Percentiles rank a stretch among this genome's conserved stretches.
Evolutionary conservation across 2,888 invertebrate species (phyloP).

Genomic region (Blera fallax): DNA sequence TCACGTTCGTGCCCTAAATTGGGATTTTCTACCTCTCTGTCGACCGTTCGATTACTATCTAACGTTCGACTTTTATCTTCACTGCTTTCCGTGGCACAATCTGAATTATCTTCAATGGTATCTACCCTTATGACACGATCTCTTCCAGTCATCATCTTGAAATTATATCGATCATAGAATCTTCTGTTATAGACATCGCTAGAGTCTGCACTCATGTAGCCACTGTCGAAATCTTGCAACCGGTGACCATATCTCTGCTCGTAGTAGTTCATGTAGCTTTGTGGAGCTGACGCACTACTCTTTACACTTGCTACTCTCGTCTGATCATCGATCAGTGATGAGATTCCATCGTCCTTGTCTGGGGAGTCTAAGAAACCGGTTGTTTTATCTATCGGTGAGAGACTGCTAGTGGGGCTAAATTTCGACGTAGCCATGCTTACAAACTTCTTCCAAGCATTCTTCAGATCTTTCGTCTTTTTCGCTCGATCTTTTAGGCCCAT

Average conservation of each 20-base stretch:
- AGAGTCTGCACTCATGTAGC: slow-evolving; percentile 93
- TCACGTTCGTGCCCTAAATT: slow-evolving; percentile 45
- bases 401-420: slow-evolving; percentile 80
- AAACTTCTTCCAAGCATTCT: slow-evolving; percentile 82
- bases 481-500: slow-evolving; percentile 81
- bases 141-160: slow-evolving; percentile 78
- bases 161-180: slow-evolving; percentile 81
- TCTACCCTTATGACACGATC: slow-evolving; percentile 79
- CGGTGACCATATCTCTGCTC: slow-evolving; percentile 80
- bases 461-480: slow-evolving; percentile 81
- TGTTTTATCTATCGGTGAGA: slow-evolving; percentile 76
- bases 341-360: slow-evolving; percentile 80
- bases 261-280: slow-evolving; percentile 77
- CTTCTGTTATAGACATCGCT: slow-evolving; percentile 84
- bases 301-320: slow-evolving; percentile 76
- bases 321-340: slow-evolving; percentile 79
- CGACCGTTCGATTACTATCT: slow-evolving; percentile 76
- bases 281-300: slow-evolving; percentile 76
- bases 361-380: slow-evolving; percentile 76
- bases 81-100: slow-evolving; percentile 73
- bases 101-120: slow-evolving; percentile 79
- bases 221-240: slow-evolving; percentile 87
- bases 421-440: slow-evolving; percentile 81
- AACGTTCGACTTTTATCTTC: slow-evolving; percentile 49
- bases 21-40: slow-evolving; percentile 73